A percentile compares a stretch with the other conserved stretches of the same genome.
These are phyloP conservation scores for Lamprotornis superbus DNA, from an alignment of 2,113 vertebrate genomes.

Conservation along the genomic window DNA sequence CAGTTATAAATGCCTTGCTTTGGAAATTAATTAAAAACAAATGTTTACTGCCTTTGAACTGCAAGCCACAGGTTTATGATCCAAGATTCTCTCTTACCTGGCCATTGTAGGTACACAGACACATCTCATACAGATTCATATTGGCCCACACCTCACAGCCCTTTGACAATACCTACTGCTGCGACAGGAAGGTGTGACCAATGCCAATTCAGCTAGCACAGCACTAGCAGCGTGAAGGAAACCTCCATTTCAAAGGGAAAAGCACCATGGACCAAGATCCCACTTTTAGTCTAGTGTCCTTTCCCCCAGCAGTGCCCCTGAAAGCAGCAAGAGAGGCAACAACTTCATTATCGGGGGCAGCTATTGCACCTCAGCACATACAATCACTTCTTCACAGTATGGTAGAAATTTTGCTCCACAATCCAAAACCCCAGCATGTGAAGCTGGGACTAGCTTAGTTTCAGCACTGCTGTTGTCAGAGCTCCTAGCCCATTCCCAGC, in stretches of 20 bases:
- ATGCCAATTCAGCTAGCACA: neutral
- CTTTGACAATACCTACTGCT: neutral
- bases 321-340: neutral
- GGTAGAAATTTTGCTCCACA: neutral
- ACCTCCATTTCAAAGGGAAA: neutral
- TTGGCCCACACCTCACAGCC: neutral
- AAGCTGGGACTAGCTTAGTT: neutral
- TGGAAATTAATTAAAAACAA: neutral
- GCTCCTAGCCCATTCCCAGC: neutral
- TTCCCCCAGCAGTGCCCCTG: neutral
- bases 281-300: neutral
- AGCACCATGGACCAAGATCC: neutral
- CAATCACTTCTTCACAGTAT: rapidly evolving
- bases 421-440: neutral
- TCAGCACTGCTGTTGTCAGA: neutral
- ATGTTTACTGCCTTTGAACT: neutral
- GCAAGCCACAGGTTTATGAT: neutral
- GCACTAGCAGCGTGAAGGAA: neutral
- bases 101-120: neutral
- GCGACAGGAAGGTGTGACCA: neutral
- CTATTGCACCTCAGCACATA: rapidly evolving
- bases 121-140: rapidly evolving
- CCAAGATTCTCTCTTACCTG: neutral
- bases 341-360: neutral
- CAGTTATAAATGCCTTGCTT: neutral